A percentile compares a stretch with the other conserved stretches of the same genome.
Evolutionary conservation across 2,888 invertebrate species (phyloP).

Genomic region (Ditula angustiorana): DNA sequence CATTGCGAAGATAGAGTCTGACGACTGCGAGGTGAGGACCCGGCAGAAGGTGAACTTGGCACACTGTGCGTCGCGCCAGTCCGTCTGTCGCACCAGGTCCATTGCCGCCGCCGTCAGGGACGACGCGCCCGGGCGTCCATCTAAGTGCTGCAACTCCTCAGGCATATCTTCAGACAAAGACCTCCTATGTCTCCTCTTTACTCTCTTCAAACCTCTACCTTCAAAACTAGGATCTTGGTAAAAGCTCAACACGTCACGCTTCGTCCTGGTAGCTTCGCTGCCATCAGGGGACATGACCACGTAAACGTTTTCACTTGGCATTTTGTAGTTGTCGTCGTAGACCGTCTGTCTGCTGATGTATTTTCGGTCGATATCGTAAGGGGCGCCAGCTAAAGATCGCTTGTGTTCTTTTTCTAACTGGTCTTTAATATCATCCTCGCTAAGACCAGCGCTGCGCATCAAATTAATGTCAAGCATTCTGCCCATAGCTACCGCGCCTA

Average conservation of each 20-base stretch:
- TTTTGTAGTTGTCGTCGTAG: slow-evolving; percentile 81
- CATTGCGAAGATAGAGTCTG: slow-evolving; percentile 90
- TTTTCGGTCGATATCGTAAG: slow-evolving; percentile 76
- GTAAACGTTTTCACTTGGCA: slow-evolving; percentile 83
- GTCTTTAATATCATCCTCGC: slow-evolving; percentile 70
- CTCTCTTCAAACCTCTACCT: slow-evolving; percentile 54
- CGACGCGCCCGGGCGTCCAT: slow-evolving; percentile 58
- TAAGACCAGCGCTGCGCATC: slow-evolving; percentile 82
- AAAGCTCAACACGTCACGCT: slow-evolving; percentile 65
- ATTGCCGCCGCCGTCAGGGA: slow-evolving; percentile 74
- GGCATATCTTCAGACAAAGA: slow-evolving; percentile 72
- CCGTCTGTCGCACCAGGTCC: slow-evolving; percentile 80
- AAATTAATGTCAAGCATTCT: slow-evolving; percentile 88
- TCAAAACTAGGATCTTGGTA: slow-evolving; percentile 60
- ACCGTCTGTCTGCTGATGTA: slow-evolving; percentile 73
- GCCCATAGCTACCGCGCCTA: slow-evolving; percentile 93
- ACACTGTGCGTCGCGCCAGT: slow-evolving; percentile 92
- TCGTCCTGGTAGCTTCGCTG: slow-evolving; percentile 61
- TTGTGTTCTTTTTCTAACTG: slow-evolving; percentile 84
- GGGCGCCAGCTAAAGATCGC: slow-evolving; percentile 73
- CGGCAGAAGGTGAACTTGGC: slow-evolving; percentile 92
- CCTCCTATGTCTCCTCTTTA: slow-evolving; percentile 66
- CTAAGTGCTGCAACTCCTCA: slow-evolving; percentile 73
- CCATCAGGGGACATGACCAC: slow-evolving; percentile 81
- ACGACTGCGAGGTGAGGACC: slow-evolving; percentile 88